Base-by-base conservation (phyloP, 2,888 invertebrate genomes). In the Dynastes grantii region DNA sequence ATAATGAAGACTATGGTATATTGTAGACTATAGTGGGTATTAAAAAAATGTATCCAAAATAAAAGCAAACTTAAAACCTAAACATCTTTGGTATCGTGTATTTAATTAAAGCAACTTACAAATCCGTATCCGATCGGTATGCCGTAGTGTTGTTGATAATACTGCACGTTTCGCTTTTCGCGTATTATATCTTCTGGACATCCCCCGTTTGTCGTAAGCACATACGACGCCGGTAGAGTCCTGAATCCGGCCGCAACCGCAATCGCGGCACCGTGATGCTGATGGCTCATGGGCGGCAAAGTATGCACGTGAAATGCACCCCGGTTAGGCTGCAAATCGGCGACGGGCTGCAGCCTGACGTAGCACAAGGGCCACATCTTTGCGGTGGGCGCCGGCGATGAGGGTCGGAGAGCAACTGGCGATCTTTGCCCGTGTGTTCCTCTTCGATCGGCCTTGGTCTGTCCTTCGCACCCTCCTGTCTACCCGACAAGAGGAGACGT, bases 321-420 rank as follows among this genome's bases (percentile, higher is more conserved):
- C 58, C 64, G 58, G 61, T 65, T 67, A 16, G 73, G 65, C 55
- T 71, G 70, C 71, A 71, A 64, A 37, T 75, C 80, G 77, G 81
- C 82, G 79, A 81, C 80, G 53, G 81, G 81, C 65, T 82, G 83
- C 81, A 85, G 80, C 78, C 83, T 83, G 84, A 88, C 87, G 84
- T 88, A 87, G 85, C 88, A 88, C 86, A 87, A 87, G 86, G 87
- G 87, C 87, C 87, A 88, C 87, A 87, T 86, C 85, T 85, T 86
- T 71, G 22, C 55, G 55, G 63, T 63, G 76, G 63, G 78, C 77
- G 51, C 79, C 79, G 78, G 61, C 40, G 58, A 61, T 70, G 80
- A 81, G 82, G 82, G 81, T 80, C 82, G 78, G 78, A 81, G 82
- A 82, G 81, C 79, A 82, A 81, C 78, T 79, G 79, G 76, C 79